Base-by-base conservation (phyloP, 2,888 invertebrate genomes). In the Anoplius nigerrimus region DNA sequence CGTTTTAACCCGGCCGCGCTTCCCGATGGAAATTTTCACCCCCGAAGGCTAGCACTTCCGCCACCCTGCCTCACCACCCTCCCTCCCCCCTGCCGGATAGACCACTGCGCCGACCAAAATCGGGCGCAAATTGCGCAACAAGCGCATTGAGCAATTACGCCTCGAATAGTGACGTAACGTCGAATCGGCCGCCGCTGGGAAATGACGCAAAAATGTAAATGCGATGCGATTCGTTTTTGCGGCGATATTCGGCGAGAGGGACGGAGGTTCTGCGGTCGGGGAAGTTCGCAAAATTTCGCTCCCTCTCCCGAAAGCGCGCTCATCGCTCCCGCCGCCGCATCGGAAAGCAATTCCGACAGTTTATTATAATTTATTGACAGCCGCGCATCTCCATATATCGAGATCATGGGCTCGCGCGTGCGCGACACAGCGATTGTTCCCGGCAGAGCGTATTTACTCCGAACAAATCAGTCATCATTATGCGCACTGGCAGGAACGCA, bases 381-480 rank as follows among this genome's bases (percentile, higher is more conserved):
- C 73, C 76, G 60, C 57, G 59, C 69, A 78, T 81, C 82, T 80
- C 74, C 79, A 76, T 76, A 67, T 74, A 66, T 76, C 74, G 62
- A 70, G 66, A n/a, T n/a, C n/a, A n/a, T n/a, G n/a, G n/a, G n/a
- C n/a, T n/a, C n/a, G n/a, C n/a, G n/a, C n/a, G n/a, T n/a, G n/a
- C 61, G 45, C 54, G 59, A 46, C 57, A 6, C 69, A 62, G 64
- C 66, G n/a, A 74, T 73, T 74, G 73, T 78, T 74, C 66, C 64
- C 61, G 46, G 55, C 63, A n/a, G 22, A 21, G 11, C 60, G 60
- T 65, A 57, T 76, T 77, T 74, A 51, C 72, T 63, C 53, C 66
- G 69, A 53, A 76, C 75, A 78, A 83, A 84, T 84, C 83, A 78
- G 76, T 84, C 81, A 78, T 83, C 75, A 78, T 82, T 80, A 80